These are phyloP conservation scores for Phenacoccus solenopsis DNA, from an alignment of 1,140 invertebrate species.

Conservation along the genomic window DNA sequence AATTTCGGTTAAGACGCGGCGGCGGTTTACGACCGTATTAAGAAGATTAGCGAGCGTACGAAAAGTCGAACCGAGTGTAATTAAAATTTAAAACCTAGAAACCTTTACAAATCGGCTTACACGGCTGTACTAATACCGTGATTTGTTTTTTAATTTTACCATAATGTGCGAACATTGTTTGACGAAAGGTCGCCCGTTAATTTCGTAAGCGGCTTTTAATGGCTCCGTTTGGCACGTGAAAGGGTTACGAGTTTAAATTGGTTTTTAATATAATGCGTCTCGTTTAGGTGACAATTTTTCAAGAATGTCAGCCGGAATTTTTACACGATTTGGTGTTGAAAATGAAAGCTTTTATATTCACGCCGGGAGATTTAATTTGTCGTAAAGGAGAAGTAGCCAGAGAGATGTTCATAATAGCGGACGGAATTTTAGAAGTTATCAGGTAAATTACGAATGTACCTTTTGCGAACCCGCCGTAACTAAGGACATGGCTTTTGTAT, in stretches of 20 bases:
- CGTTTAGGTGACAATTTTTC: constrained; percentile 46
- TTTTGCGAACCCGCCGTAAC: neutral
- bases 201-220: neutral
- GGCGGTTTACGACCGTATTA: neutral
- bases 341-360: constrained; percentile 97
- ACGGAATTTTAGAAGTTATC: constrained; percentile 89
- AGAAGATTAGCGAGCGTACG: neutral
- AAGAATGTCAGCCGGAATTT: constrained; percentile 96
- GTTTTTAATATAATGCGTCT: neutral
- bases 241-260: too few relatives aligned
- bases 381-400: constrained; percentile 86
- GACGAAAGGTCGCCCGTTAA: neutral
- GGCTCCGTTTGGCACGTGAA: too few relatives aligned
- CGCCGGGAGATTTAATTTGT: constrained; percentile 90
- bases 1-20: too few relatives aligned
- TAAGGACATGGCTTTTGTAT: neutral
- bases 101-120: neutral
- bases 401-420: constrained; percentile 97
- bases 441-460: constrained; percentile 35
- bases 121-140: neutral
- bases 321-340: constrained; percentile 91
- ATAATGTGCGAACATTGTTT: neutral
- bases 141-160: neutral
- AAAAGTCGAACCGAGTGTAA: neutral
- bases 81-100: neutral